Conservation (phyloP, 2,888 invertebrate species). For the Hyposoter dolosus region DNA sequence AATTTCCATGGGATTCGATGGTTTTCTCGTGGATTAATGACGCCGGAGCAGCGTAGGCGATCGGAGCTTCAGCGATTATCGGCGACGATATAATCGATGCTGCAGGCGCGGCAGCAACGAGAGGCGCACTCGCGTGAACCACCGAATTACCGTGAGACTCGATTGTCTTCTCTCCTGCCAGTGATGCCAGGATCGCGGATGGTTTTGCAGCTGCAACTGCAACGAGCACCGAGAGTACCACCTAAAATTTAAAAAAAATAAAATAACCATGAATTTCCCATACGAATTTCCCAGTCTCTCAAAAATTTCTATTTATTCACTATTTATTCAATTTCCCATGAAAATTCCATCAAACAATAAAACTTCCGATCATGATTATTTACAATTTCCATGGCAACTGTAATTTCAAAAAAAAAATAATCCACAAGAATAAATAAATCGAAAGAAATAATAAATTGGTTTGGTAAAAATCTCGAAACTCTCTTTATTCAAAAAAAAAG, state of each 20-base stretch:
- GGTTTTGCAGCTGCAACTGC: conserved; percentile 80
- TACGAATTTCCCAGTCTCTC: neutral
- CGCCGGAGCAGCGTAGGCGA: conserved; percentile 74
- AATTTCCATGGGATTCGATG: conserved; percentile 79
- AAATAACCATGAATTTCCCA: neutral
- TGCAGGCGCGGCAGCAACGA: conserved; percentile 85
- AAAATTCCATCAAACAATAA: neutral
- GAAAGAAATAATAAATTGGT: neutral
- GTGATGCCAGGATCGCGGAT: conserved; percentile 62
- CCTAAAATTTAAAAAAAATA: conserved; percentile 72
- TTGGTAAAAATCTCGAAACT: neutral
- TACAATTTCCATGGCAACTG: neutral
- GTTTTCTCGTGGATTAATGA: conserved; percentile 71
- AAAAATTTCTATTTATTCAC: neutral
- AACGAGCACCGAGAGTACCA: conserved; percentile 79
- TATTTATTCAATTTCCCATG: neutral
- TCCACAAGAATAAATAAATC: too few species aligned
- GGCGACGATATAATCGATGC: conserved; percentile 43
- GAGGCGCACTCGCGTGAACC: conserved; percentile 83
- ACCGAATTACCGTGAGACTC: conserved; percentile 82
- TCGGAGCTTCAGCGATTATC: conserved; percentile 52
- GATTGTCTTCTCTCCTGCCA: conserved; percentile 77
- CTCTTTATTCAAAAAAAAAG: neutral
- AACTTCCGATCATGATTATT: neutral
- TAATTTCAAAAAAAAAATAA: neutral